These are phyloP conservation scores for Thamnophis elegans DNA, from an alignment of 2,797 vertebrate genomes.

Conservation along the genomic window DNA sequence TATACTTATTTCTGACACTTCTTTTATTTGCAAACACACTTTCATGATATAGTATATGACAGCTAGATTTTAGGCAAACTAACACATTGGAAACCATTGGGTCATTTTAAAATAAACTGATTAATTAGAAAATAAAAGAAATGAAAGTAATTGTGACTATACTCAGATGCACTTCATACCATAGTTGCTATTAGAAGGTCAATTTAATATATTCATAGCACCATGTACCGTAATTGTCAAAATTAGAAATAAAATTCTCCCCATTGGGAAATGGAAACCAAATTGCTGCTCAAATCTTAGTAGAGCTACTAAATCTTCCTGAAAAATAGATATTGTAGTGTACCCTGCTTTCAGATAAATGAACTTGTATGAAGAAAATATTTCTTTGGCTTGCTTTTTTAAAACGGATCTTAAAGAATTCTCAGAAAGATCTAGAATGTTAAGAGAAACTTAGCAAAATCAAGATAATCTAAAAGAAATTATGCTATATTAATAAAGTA, in stretches of 20 bases:
- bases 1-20: slow-evolving; percentile 19
- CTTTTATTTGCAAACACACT: slow-evolving; percentile 16
- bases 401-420: not conserved
- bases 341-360: not conserved
- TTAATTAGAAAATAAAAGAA: slow-evolving; percentile 30
- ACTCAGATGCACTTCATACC: slow-evolving; percentile 6
- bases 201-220: not conserved
- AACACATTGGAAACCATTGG: slow-evolving; percentile 20
- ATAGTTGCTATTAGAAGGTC: slow-evolving; percentile 19
- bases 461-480: not conserved
- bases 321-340: not conserved
- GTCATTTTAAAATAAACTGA: slow-evolving; percentile 2
- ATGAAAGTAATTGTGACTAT: slow-evolving; percentile 22
- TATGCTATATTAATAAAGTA: not conserved
- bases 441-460: too few relatives aligned
- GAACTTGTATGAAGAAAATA: not conserved
- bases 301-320: not conserved
- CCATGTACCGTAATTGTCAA: not conserved
- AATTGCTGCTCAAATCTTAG: not conserved
- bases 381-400: not conserved
- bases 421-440: not conserved
- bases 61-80: slow-evolving; percentile 19
- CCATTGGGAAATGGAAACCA: not conserved
- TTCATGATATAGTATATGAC: not conserved
- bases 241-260: not conserved